A percentile compares a stretch with the other conserved stretches of the same genome.
Conservation (phyloP, 2,113 vertebrate species). For the Rattus rattus region DNA sequence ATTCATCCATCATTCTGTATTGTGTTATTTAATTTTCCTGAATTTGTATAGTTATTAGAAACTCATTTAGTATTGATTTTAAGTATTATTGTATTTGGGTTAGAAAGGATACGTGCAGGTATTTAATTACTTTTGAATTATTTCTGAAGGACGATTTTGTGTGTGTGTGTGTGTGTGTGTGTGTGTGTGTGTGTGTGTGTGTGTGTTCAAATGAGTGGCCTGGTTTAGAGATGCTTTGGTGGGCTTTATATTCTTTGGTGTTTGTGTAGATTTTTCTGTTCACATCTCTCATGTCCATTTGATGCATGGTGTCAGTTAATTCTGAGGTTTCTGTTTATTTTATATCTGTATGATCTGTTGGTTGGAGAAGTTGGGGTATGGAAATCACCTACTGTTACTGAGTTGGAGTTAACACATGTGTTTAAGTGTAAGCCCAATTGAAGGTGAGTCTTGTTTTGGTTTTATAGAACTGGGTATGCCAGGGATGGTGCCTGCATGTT, state of each 20-base stretch:
- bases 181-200: background rate
- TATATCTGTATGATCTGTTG: background rate
- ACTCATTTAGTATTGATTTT: background rate
- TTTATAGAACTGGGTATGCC: background rate
- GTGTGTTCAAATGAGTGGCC: background rate
- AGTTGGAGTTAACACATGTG: background rate
- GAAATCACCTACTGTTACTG: background rate
- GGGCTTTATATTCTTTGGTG: background rate
- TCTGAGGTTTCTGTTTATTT: background rate
- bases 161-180: background rate
- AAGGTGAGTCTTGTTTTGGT: background rate
- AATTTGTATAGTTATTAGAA: background rate
- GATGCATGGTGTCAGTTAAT: background rate
- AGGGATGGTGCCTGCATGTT: background rate
- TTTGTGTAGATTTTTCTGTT: background rate
- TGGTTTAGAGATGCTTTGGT: background rate
- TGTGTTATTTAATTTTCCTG: constrained; percentile 11
- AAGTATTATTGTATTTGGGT: background rate
- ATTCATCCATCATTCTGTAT: background rate
- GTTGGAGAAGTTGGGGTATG: background rate
- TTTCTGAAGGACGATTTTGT: background rate
- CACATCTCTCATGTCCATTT: too few species aligned
- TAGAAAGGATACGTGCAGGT: background rate
- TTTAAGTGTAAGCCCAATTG: background rate
- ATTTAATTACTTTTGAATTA: background rate